phyloP scores from a whole-genome alignment of 1,140 invertebrate genomes.

The Conus betulinus region DNA sequence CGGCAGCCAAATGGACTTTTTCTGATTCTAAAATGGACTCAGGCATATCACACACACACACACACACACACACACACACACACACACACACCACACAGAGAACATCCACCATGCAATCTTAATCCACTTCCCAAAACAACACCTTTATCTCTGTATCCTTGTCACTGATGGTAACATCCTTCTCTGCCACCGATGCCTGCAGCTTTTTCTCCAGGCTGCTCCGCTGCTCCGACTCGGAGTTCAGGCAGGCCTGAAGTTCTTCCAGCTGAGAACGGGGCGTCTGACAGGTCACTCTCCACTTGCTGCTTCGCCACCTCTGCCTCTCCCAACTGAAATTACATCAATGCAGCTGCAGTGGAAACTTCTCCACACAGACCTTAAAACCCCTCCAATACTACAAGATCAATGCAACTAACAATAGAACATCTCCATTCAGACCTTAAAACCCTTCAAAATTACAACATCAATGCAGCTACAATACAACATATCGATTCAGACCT shows the following conservation, averaged over 20 bases:
- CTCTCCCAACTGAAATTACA: background rate
- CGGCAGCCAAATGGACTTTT: no score
- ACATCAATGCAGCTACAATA: no score
- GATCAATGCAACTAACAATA: no score
- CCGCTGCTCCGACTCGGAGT: background rate
- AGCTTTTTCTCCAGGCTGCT: background rate
- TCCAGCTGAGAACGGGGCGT: background rate
- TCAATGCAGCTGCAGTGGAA: no score
- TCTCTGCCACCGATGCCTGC: conserved; percentile 14
- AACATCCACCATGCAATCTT: background rate
- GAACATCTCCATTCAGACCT: no score
- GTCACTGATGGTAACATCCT: background rate
- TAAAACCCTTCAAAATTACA: no score
- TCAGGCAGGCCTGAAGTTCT: conserved; percentile 10
- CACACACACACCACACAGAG: background rate
- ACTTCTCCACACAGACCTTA: no score
- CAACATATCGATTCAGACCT: no score
- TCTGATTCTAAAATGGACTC: background rate
- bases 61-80: background rate
- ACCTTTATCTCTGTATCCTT: conserved; percentile 31
- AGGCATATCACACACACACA: background rate
- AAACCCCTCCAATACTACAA: no score
- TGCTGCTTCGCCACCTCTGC: background rate
- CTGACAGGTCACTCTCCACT: background rate
- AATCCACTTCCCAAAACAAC: background rate